Conservation (phyloP, 2,113 vertebrate species). For the Zingel zingel region DNA sequence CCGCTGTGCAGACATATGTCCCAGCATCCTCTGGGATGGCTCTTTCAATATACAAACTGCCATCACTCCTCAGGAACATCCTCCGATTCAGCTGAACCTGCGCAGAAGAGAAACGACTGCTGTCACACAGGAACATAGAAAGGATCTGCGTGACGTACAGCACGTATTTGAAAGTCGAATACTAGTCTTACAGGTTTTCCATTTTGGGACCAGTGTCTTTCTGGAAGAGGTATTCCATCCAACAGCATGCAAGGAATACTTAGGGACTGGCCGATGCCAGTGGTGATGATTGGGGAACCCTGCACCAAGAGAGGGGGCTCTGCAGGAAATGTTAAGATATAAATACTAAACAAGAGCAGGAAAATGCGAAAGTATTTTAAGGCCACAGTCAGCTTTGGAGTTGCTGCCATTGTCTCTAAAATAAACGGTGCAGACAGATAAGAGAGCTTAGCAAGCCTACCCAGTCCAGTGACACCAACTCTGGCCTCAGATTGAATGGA, state of each 20-base stretch:
- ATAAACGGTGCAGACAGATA: background rate
- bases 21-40: slow-evolving; percentile 81
- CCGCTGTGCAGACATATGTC: slow-evolving; percentile 88
- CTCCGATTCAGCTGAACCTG: slow-evolving; percentile 82
- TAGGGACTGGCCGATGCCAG: slow-evolving; percentile 84
- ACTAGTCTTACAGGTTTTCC: slow-evolving; percentile 82
- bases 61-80: slow-evolving; percentile 85
- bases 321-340: slow-evolving; percentile 52
- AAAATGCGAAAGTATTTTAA: slow-evolving; percentile 17
- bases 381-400: background rate
- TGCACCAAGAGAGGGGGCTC: slow-evolving; percentile 88
- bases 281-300: slow-evolving; percentile 78
- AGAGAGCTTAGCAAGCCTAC: slow-evolving; percentile 73
- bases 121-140: background rate
- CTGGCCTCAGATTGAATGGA: slow-evolving; percentile 83
- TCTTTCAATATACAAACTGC: slow-evolving; percentile 88
- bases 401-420: background rate
- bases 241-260: slow-evolving; percentile 89
- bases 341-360: slow-evolving; percentile 17
- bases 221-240: slow-evolving; percentile 88
- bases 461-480: slow-evolving; percentile 88
- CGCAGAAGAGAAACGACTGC: background rate
- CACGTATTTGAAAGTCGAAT: background rate
- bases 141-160: background rate
- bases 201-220: slow-evolving; percentile 88